Percentiles rank a stretch among this genome's conserved stretches.
Evolutionary conservation across 1,140 invertebrate genomes (phyloP).

Genomic region (Aphelenchoides besseyi): DNA sequence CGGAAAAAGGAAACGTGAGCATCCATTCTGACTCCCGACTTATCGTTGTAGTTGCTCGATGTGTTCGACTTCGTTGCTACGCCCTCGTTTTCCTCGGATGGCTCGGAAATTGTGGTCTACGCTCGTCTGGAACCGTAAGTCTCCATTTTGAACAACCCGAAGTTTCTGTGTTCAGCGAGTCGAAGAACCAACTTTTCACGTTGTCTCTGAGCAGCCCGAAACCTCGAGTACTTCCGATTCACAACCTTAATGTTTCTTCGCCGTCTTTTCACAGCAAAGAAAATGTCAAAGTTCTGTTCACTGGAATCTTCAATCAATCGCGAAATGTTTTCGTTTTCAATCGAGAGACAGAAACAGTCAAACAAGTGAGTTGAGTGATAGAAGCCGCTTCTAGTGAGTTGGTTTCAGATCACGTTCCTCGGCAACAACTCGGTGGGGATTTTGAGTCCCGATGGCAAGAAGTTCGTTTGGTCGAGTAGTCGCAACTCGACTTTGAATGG

Average conservation of each 20-base stretch:
- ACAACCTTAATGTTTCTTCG: not conserved
- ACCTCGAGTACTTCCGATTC: not conserved
- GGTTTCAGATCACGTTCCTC: not conserved
- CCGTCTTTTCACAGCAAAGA: not conserved
- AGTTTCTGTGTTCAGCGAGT: not conserved
- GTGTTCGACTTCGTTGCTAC: not conserved
- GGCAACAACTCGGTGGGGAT: not conserved
- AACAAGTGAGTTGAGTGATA: not conserved
- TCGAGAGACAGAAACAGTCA: not conserved
- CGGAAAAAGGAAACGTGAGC: too few relatives aligned
- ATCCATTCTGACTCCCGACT: too few relatives aligned
- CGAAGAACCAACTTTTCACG: not conserved
- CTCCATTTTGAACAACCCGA: too few relatives aligned
- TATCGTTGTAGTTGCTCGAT: not conserved
- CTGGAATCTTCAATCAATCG: not conserved
- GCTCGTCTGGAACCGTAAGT: not conserved
- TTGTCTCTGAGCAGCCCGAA: not conserved
- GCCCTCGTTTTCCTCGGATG: not conserved
- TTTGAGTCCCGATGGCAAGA: not conserved
- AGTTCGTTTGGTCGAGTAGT: not conserved
- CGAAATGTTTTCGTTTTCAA: not conserved
- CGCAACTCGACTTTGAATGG: not conserved
- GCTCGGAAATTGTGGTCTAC: not conserved
- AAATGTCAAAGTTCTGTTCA: not conserved
- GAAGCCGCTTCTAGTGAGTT: not conserved